Evolutionary conservation across 2,888 invertebrate species (phyloP), one percentile per base, ranked within the genome.

Genomic region (Zelleria hepariella): DNA sequence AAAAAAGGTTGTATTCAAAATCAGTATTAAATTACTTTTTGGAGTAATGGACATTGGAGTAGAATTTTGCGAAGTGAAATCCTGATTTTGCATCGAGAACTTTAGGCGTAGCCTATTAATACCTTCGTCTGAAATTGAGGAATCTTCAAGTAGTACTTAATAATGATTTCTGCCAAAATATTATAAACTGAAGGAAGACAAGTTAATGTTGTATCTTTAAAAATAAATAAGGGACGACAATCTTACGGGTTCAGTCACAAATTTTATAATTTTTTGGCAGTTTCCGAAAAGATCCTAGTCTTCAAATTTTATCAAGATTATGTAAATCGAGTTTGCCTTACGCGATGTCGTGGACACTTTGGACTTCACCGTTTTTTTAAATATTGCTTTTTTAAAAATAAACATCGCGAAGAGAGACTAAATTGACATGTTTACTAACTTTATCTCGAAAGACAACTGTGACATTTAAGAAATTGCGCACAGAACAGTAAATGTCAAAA

Each of bases 1-100:
- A 59, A 53, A 59, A n/a, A 59, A 54, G 18, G 20, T 58, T 51
- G 47, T 42, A 53, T 32, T 25, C 32, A 23, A 53, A 52, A 53
- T 58, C 53, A 58, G 58, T 58, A 58, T 58, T n/a, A n/a, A n/a
- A n/a, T n/a, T 58, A 58, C 10, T 53, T 32, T n/a, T 58, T 21
- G 27, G 42, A 52, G 15, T 49, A 23, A 51, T 10, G 51, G 23
- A 21, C 20, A 5, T 23, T 51, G 23, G 10, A 23, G 20, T 26
- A 23, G 53, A 23, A 53, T 53, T 53, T 24, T 54, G 24, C 25
- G 15, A n/a, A 18, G 54, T n/a, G 25, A 54, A 26, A 15, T 54
- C 18, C 18, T 8, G 21, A 51, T 8, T 23, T 20, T 51, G n/a
- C 42, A 20, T 10, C 15, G 54, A 15, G 32, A 42, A 15, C 32